A percentile compares a stretch with the other conserved stretches of the same genome.
Evolutionary conservation across 2,113 vertebrate genomes (phyloP).

Genomic region (Chelonoidis abingdonii): DNA sequence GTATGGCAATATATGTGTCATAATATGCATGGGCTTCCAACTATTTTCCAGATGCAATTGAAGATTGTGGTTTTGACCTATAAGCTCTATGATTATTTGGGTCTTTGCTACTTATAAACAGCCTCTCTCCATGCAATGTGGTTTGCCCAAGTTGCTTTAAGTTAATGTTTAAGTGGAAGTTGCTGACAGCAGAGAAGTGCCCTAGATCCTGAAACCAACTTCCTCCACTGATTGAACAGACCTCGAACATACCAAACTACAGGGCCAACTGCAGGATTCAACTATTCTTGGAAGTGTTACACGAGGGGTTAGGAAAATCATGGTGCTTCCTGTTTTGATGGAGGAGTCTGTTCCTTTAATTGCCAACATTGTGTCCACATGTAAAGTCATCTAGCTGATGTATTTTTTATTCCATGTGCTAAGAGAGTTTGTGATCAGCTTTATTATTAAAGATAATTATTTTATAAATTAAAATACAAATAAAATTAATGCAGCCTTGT

Average conservation of each 20-base stretch:
- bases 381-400: not conserved
- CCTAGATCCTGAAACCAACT: not conserved
- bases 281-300: not conserved
- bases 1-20: not conserved
- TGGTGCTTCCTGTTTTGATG: not conserved
- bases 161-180: not conserved
- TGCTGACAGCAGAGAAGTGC: not conserved
- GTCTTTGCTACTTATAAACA: not conserved
- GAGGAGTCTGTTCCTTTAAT: not conserved
- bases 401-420: not conserved
- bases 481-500: slow-evolving; percentile 7
- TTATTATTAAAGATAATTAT: no score
- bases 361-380: not conserved
- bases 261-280: not conserved
- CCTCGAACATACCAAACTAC: not conserved
- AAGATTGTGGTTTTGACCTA: not conserved
- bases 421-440: not conserved
- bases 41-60: not conserved
- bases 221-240: not conserved
- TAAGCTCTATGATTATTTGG: not conserved
- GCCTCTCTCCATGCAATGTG: not conserved
- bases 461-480: slow-evolving; percentile 16
- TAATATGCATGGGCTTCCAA: not conserved
- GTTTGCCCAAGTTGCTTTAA: not conserved
- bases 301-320: not conserved